A percentile compares a stretch with the other conserved stretches of the same genome.
Conservation (phyloP, 64 coral and sea anemone species). For the Astreopora myriophthalma region DNA sequence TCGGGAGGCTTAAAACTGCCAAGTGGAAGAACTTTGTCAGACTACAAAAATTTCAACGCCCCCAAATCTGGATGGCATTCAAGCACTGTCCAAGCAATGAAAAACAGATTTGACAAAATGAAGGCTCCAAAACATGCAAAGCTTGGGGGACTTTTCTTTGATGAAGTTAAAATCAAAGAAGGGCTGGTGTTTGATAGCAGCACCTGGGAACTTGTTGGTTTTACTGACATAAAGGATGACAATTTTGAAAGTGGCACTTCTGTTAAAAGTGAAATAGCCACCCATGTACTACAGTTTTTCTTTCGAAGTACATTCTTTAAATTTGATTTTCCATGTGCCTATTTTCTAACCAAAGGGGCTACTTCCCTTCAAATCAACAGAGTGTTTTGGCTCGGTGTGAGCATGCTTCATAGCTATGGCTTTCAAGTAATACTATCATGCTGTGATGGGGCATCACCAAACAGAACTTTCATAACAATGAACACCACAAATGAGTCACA, state of each 20-base stretch:
- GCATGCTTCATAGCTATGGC: slow-evolving; percentile 50
- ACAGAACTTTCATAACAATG: slow-evolving; percentile 46
- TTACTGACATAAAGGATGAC: slow-evolving; percentile 13
- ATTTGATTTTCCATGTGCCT: slow-evolving; percentile 44
- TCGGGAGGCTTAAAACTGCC: slow-evolving; percentile 69
- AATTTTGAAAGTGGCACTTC: background rate
- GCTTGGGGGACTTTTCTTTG: slow-evolving; percentile 65
- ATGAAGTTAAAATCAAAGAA: slow-evolving; percentile 82
- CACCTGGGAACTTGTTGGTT: slow-evolving; percentile 71
- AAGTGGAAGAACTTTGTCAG: slow-evolving; percentile 71
- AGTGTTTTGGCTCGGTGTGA: slow-evolving; percentile 50
- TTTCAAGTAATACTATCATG: slow-evolving; percentile 33
- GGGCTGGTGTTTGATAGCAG: slow-evolving; percentile 57
- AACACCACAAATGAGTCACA: slow-evolving; percentile 53
- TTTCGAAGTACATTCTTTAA: slow-evolving; percentile 1
- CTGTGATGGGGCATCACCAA: slow-evolving; percentile 68
- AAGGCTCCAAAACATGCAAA: slow-evolving; percentile 57
- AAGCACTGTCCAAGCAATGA: slow-evolving; percentile 47
- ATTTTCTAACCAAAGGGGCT: slow-evolving; percentile 27
- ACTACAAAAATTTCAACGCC: slow-evolving; percentile 68
- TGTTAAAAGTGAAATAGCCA: background rate
- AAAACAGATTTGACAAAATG: slow-evolving; percentile 49
- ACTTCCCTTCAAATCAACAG: slow-evolving; percentile 12
- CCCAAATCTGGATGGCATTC: slow-evolving; percentile 70
- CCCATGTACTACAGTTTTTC: slow-evolving; percentile 42